A percentile compares a stretch with the other conserved stretches of the same genome.
phyloP scores from a whole-genome alignment of 2,888 invertebrate genomes.

The Hydriomena furcata region DNA sequence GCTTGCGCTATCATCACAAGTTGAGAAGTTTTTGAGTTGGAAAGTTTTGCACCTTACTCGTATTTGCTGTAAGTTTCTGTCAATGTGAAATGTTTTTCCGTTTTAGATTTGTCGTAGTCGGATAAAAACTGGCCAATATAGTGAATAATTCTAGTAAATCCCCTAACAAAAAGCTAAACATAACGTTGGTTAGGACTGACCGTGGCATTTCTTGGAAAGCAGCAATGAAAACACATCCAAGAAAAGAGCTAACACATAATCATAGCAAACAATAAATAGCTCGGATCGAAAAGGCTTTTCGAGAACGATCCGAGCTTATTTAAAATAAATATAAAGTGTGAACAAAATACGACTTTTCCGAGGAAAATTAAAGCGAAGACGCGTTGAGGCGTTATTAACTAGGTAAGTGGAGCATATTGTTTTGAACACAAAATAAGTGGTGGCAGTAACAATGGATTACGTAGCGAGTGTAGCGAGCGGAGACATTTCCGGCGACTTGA shows the following conservation, averaged over 20 bases:
- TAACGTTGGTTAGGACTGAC: slow-evolving; percentile 1
- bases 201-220: slow-evolving; percentile 5
- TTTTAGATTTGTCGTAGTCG: too few relatives aligned
- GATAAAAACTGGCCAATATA: neutral
- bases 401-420: slow-evolving; percentile 36
- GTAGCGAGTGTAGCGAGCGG: slow-evolving; percentile 16
- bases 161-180: neutral
- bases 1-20: slow-evolving; percentile 10
- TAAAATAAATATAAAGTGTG: slow-evolving; percentile 8
- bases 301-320: slow-evolving; percentile 7
- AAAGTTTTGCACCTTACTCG: slow-evolving; percentile 1
- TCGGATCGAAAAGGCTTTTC: slow-evolving; percentile 8
- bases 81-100: too few relatives aligned
- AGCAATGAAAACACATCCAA: slow-evolving; percentile 4
- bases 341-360: slow-evolving; percentile 12
- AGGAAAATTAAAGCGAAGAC: slow-evolving; percentile 16
- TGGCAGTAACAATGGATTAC: slow-evolving; percentile 36
- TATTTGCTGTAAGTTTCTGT: neutral
- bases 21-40: slow-evolving; percentile 7
- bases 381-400: slow-evolving; percentile 20
- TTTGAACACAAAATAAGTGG: slow-evolving; percentile 28
- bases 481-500: slow-evolving; percentile 26
- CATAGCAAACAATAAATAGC: slow-evolving; percentile 11
- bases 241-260: slow-evolving; percentile 1
- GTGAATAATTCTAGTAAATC: neutral